Evolutionary conservation across 1,140 invertebrate species (phyloP), one percentile per base, ranked within the genome.

Genomic region (Antheraea mylitta): DNA sequence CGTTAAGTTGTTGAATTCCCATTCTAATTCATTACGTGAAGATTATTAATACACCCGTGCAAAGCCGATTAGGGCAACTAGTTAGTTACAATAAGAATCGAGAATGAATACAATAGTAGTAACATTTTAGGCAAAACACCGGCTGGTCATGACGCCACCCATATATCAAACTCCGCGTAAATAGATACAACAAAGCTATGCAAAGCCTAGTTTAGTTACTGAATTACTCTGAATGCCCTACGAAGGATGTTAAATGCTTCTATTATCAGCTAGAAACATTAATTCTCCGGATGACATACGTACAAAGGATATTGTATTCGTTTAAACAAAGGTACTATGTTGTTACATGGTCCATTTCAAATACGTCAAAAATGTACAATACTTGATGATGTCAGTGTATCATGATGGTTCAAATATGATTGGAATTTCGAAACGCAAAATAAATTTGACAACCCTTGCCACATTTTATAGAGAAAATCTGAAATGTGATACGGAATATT

Each of bases 81-180:
- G 22, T 30, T 30, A 30, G 22, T 30, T 30, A 30, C 22, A 53
- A n/a, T 53, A 16, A 22, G 7, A 30, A 63, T 58, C 65, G 70
- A 68, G 66, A 60, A 68, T 58, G 63, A 53, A 58, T 30, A 30
- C 22, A 30, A 30, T 72, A 61, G 70, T 72, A 53, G 0, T 3
- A 65, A 42, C 18, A 48, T 10, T 22, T 48, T 22, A 71, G 58
- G 18, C 58, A 68, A 61, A 48, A 71, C 69, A 53, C 70, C 70
- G 67, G 67, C 62, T 73, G 72, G 65, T 42, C 62, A 60, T 73
- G 72, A 73, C 68, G 68, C 58, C 53, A 67, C 36, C 58, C 68
- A 73, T 73, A 73, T 67, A 73, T 73, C 72, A 73, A 72, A 73
- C 67, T 63, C 65, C 67, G 65, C 64, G 67, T 73, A 65, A 73